Conservation (phyloP, 1,140 invertebrate genomes). For the Drosophila takahashii region DNA sequence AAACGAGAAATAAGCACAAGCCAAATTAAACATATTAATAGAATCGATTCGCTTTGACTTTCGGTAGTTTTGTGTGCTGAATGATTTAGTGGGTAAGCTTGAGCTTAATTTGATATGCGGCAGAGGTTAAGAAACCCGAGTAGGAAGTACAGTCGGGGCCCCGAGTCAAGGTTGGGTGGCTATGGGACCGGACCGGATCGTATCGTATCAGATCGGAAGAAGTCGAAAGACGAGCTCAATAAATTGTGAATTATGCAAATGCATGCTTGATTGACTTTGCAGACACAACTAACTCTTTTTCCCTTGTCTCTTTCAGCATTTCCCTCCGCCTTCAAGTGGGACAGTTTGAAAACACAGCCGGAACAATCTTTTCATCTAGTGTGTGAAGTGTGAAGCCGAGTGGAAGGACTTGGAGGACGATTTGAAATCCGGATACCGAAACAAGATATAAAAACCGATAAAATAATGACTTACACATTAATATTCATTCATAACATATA, state of each 20-base stretch:
- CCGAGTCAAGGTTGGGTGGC: conserved; percentile 32
- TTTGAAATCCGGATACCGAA: conserved; percentile 15
- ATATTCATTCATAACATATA: conserved; percentile 81
- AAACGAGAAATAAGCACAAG: conserved; percentile 13
- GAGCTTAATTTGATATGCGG: conserved; percentile 29
- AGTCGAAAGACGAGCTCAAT: conserved; percentile 26
- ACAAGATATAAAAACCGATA: conserved; percentile 36
- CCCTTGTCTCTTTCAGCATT: conserved; percentile 25
- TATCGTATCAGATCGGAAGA: conserved; percentile 36
- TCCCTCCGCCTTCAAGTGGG: conserved; percentile 18
- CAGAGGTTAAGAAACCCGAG: conserved; percentile 48
- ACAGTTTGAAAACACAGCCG: conserved; percentile 22
- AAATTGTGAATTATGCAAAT: conserved; percentile 51
- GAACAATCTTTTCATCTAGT: conserved; percentile 18
- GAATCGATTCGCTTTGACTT: conserved; percentile 10
- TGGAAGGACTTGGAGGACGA: conserved; percentile 8
- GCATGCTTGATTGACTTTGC: conserved; percentile 34
- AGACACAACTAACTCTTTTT: conserved; percentile 32
- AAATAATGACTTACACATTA: conserved; percentile 54
- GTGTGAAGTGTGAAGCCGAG: background rate
- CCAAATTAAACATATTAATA: conserved; percentile 33
- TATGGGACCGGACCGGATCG: conserved; percentile 4
- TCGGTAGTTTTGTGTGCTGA: conserved; percentile 9
- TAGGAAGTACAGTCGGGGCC: conserved; percentile 29
- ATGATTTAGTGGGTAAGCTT: conserved; percentile 11